Conservation (phyloP, 2,113 vertebrate genomes). For the Catharus bicknelli region DNA sequence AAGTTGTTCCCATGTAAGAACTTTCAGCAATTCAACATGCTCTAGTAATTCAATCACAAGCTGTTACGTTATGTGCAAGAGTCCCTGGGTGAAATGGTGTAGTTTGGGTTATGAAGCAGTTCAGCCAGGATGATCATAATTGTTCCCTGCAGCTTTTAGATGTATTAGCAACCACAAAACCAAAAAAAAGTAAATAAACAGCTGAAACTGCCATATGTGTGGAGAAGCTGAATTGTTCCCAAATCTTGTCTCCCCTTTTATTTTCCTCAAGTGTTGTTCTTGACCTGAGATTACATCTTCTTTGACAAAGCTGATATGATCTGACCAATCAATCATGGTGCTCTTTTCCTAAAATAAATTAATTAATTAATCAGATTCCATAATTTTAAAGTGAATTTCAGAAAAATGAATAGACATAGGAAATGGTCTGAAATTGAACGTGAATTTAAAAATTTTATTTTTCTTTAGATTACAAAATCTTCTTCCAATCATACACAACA, state of each 20-base stretch:
- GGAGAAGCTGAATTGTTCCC: background rate
- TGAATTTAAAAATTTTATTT: background rate
- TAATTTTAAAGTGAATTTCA: background rate
- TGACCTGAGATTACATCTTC: background rate
- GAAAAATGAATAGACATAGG: background rate
- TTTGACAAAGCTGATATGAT: background rate
- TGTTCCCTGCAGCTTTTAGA: conserved; percentile 31
- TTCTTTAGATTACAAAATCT: background rate
- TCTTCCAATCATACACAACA: background rate
- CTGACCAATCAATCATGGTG: background rate
- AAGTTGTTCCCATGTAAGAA: conserved; percentile 14
- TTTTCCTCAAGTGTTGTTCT: background rate
- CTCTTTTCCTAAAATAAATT: background rate
- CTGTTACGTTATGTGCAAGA: conserved; percentile 14
- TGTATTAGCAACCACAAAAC: background rate
- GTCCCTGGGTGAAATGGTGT: conserved; percentile 43
- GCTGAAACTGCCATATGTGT: background rate
- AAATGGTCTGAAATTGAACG: background rate
- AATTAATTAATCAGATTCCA: rapidly evolving
- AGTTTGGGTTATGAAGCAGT: conserved; percentile 33
- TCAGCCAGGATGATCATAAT: conserved; percentile 52
- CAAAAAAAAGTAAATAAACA: background rate
- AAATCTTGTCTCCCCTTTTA: background rate
- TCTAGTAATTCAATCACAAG: conserved; percentile 53
- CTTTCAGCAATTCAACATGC: conserved; percentile 45